Evolutionary conservation across 2,888 invertebrate genomes (phyloP).

Genomic region (Ecdyonurus torrentis): DNA sequence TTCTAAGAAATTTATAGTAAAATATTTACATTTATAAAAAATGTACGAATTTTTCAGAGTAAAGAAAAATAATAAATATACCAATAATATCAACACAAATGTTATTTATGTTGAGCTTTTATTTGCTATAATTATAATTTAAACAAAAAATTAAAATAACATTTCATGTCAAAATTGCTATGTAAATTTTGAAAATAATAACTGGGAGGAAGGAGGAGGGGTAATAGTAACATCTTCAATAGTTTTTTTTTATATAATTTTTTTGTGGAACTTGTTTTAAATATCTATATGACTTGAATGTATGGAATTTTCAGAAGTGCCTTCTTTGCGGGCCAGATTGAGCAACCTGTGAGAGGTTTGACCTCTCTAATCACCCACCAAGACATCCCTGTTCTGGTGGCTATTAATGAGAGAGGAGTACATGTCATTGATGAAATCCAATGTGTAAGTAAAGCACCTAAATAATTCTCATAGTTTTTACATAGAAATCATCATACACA

Average conservation of each 20-base stretch:
- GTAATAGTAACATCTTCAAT: too few species aligned
- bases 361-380: constrained; percentile 71
- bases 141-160: too few species aligned
- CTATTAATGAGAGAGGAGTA: constrained; percentile 70
- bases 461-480: not conserved
- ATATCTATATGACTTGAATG: constrained; percentile 8
- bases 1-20: too few species aligned
- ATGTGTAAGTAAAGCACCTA: constrained; percentile 45
- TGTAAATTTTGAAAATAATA: too few species aligned
- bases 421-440: constrained; percentile 72
- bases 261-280: not conserved
- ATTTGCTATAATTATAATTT: too few species aligned
- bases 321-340: constrained; percentile 89
- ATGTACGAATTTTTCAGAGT: too few species aligned
- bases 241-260: not conserved
- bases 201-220: too few species aligned
- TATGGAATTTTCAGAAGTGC: constrained; percentile 70
- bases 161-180: too few species aligned
- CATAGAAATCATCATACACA: not conserved
- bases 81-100: too few species aligned
- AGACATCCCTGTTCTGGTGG: constrained; percentile 74
- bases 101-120: too few species aligned
- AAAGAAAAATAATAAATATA: too few species aligned
- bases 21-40: too few species aligned
- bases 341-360: constrained; percentile 74